phyloP scores from a whole-genome alignment of 2,797 vertebrate genomes.

The Linurgus olivaceus region DNA sequence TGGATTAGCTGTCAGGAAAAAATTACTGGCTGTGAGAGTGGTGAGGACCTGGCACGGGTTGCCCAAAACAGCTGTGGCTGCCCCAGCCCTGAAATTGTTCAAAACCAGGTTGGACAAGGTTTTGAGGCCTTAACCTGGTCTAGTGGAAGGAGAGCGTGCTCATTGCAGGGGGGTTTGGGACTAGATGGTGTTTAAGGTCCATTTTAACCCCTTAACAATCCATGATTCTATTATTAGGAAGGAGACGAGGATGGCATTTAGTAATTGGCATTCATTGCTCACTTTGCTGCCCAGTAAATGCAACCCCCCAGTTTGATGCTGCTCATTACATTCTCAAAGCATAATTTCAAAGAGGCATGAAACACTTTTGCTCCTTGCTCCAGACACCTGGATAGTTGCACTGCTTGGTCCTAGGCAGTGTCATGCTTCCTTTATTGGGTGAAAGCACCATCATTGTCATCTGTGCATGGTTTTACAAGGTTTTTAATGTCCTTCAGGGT shows the following conservation, averaged over 20 bases:
- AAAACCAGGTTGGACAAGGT: neutral
- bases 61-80: neutral
- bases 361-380: neutral
- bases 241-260: neutral
- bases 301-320: neutral
- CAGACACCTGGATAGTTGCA: fast-evolving
- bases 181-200: neutral
- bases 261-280: neutral
- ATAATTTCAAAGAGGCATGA: neutral
- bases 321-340: neutral
- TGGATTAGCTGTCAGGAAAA: neutral
- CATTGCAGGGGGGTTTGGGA: neutral
- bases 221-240: neutral
- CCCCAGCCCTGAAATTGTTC: neutral
- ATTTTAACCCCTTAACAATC: neutral
- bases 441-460: fast-evolving
- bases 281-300: neutral
- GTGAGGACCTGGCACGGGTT: neutral
- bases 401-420: neutral
- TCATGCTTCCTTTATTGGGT: fast-evolving
- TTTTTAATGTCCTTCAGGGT: neutral
- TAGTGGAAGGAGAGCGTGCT: neutral
- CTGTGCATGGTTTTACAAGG: neutral
- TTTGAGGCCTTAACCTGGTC: neutral
- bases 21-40: neutral